A percentile compares a stretch with the other conserved stretches of the same genome.
Conservation (phyloP, 2,113 vertebrate genomes). For the Meriones unguiculatus region DNA sequence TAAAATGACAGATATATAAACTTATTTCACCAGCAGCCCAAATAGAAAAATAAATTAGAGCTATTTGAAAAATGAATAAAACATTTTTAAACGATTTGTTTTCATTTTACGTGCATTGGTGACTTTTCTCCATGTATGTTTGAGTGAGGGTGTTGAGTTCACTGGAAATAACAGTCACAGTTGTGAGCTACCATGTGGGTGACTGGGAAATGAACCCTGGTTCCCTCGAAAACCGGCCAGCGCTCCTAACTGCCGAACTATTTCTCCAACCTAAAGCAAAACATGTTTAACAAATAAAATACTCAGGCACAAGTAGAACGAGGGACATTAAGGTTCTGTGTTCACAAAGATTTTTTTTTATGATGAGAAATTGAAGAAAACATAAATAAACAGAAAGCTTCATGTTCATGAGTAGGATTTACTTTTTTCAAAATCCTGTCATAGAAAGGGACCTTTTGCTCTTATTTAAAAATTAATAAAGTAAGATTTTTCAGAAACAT, state of each 20-base stretch:
- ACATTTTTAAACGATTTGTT: background rate
- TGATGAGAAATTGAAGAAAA: background rate
- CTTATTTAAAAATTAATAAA: background rate
- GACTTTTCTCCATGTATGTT: too few relatives aligned
- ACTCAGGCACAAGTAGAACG: background rate
- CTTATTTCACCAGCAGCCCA: background rate
- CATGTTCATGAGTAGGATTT: background rate
- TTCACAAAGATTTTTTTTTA: background rate
- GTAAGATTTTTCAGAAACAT: background rate
- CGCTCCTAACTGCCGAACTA: too few relatives aligned
- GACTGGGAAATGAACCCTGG: too few relatives aligned
- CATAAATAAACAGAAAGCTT: background rate
- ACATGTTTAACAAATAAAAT: background rate
- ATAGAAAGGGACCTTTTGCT: background rate
- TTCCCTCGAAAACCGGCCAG: too few relatives aligned
- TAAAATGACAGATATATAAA: background rate
- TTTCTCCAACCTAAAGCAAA: too few relatives aligned
- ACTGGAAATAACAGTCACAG: too few relatives aligned
- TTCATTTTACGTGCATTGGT: too few relatives aligned
- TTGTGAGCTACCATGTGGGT: too few relatives aligned
- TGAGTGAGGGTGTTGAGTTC: too few relatives aligned
- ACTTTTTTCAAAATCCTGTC: background rate
- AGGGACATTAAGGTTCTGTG: background rate
- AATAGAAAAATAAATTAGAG: background rate
- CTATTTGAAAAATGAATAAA: background rate